Base-by-base conservation (phyloP, 2,797 vertebrate genomes). In the Poeciliopsis presidionis region DNA sequence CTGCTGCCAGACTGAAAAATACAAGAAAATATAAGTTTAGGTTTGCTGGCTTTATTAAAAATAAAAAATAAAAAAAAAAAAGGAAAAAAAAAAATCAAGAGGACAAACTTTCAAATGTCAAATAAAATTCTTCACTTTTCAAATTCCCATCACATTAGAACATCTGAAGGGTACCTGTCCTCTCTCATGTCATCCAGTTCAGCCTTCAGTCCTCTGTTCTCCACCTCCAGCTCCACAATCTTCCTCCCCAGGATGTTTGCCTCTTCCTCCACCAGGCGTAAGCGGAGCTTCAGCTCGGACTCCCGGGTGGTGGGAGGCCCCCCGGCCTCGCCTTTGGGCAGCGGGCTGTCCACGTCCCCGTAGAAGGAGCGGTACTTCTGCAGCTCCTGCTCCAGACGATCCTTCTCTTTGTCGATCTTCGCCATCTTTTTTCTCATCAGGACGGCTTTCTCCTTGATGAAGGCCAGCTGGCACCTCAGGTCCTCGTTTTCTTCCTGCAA, bases 341-440 rank as follows among this genome's bases (percentile, higher is more conserved):
- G 92, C 53, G 98, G 98, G 77, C 98, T 99, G 90, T 99, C 98
- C 87, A 99, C 96, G 67, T 99, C 98, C 8, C 98, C 98, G 7
- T 99, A 99, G 92, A 99, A 98, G 0, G 97, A 98, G 74, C 98
- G 95, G 51, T 99, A 99, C 87, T 99, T 99, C 87, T 98, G 97
- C 59, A 99, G 95, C 91, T 99, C 98, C 1, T 98, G 97, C 69
- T 99, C 98, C 49, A 99, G 96, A 28, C 97, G 94, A 92, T 99
- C 98, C 87, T 99, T 99, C 86, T 99, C 98, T 86, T 99, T 99
- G 87, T 99, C 98, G 0, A 99, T 98, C 93, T 98, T 99, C 70
- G 98, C 98, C 98, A 99, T 97, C 92, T 99, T 99, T 91, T 99
- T 99, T 81, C 98, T 96, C 98, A 99, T 99, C 90, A 99, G 82